These are phyloP conservation scores for Myotis pilosus DNA, from an alignment of 2,797 vertebrate genomes.

Conservation along the genomic window DNA sequence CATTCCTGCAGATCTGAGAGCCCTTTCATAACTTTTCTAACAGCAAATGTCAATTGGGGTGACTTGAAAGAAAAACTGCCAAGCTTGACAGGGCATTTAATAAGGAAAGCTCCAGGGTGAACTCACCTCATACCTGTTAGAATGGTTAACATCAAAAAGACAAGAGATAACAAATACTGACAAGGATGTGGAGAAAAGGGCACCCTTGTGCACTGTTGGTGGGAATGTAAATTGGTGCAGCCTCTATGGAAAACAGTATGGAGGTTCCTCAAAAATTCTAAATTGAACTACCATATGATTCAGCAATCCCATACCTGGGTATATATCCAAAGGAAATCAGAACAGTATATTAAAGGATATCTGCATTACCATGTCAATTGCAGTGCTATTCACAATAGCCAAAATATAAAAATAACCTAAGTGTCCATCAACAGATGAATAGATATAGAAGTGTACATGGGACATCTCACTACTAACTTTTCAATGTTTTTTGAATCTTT, in stretches of 20 bases:
- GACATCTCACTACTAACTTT: neutral
- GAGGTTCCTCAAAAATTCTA: neutral
- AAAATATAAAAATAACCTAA: neutral
- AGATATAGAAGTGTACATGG: neutral
- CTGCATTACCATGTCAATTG: neutral
- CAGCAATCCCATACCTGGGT: neutral
- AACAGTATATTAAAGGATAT: neutral
- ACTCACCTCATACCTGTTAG: neutral
- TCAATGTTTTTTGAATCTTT: neutral
- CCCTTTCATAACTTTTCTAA: neutral
- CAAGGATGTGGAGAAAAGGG: neutral
- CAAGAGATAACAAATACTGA: neutral
- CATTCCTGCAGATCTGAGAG: neutral
- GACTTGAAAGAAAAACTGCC: constrained; percentile 4
- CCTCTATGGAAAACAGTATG: neutral
- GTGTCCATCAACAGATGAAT: neutral
- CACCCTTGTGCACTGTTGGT: neutral
- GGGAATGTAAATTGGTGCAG: neutral
- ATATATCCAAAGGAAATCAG: neutral
- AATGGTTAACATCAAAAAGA: neutral
- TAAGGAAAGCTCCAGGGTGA: neutral
- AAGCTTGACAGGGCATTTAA: neutral
- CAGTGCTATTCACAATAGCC: neutral
- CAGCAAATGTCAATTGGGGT: neutral
- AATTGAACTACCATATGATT: neutral